Base-by-base conservation (phyloP, 2,888 invertebrate species). In the Ligdia adustata region DNA sequence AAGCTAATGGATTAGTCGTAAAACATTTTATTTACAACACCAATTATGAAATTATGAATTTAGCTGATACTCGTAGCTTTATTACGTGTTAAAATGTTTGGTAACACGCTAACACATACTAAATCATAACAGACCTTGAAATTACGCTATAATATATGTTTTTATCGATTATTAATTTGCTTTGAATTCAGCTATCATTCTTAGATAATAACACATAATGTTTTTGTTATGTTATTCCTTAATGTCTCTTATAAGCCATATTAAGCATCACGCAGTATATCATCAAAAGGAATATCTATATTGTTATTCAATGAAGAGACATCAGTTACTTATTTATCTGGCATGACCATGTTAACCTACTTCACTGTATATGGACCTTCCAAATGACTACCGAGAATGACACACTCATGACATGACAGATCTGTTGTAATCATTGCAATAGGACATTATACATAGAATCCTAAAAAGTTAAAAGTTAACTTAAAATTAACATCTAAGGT, bases 351-450 rank as follows among this genome's bases (percentile, higher is more conserved):
- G 12, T 38, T 38, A 20, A 28, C 39, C 33, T 15, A 39, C 33
- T 37, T 26, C 12, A 35, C 44, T 18, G 31, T 44, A 38, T 37
- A 44, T 37, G 34, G 46, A 46, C 43, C 39, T 54, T 41, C 35
- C 29, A 44, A 52, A 44, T 38, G 37, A 47, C 37, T 54, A 27
- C 37, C 56, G 42, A 45, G 57, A 65, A 68, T 72, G 62, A 45
- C 49, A 52, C 70, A 70, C 66, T 69, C 72, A 68, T 63, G 66
- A 69, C 72, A 68, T 63, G 66, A 61, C 50, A n/a, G 47, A 63
- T 64, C 49, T 77, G 73, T 66, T 69, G 64, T 69, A 67, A 79
- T 72, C 60, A 58, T 57, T 59, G 63, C 69, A 63, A 67, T 67
- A n/a, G n/a, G n/a, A n/a, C n/a, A n/a, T n/a, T n/a, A n/a, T n/a